Evolutionary conservation across 2,797 vertebrate genomes (phyloP).

Genomic region (Epinephelus malabaricus): DNA sequence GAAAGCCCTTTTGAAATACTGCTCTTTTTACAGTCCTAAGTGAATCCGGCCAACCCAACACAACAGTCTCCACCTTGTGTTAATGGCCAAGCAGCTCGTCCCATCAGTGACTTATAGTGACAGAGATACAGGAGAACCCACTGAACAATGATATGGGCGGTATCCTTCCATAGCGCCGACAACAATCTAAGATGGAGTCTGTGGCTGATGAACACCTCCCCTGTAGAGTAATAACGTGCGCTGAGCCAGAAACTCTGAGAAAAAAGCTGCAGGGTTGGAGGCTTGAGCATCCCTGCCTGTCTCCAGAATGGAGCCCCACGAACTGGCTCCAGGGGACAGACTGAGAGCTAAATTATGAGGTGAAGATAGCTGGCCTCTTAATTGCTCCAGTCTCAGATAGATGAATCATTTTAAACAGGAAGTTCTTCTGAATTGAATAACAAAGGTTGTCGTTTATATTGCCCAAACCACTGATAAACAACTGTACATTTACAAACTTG

Average conservation of each 20-base stretch:
- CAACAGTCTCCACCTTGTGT: slow-evolving; percentile 19
- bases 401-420: slow-evolving; percentile 16
- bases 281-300: slow-evolving; percentile 46
- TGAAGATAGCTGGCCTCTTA: slow-evolving; percentile 31
- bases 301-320: slow-evolving; percentile 40
- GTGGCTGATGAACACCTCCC: slow-evolving; percentile 70
- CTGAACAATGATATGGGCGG: slow-evolving; percentile 61
- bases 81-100: slow-evolving; percentile 48
- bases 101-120: slow-evolving; percentile 59
- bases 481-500: background rate
- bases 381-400: slow-evolving; percentile 21
- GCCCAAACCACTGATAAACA: background rate
- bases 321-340: slow-evolving; percentile 46
- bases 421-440: slow-evolving; percentile 6
- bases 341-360: slow-evolving; percentile 59
- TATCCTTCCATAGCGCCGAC: slow-evolving; percentile 60
- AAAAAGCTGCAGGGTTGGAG: slow-evolving; percentile 38
- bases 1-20: background rate
- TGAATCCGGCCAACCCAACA: slow-evolving; percentile 5
- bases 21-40: background rate
- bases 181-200: slow-evolving; percentile 67
- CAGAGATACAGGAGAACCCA: slow-evolving; percentile 59
- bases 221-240: slow-evolving; percentile 70
- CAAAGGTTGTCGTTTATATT: background rate
- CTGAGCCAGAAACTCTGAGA: slow-evolving; percentile 67